Percentiles rank a stretch among this genome's conserved stretches.
Evolutionary conservation across 53 echinoderm and acorn worm species (phyloP).

Genomic region (Luidia sarsii): DNA sequence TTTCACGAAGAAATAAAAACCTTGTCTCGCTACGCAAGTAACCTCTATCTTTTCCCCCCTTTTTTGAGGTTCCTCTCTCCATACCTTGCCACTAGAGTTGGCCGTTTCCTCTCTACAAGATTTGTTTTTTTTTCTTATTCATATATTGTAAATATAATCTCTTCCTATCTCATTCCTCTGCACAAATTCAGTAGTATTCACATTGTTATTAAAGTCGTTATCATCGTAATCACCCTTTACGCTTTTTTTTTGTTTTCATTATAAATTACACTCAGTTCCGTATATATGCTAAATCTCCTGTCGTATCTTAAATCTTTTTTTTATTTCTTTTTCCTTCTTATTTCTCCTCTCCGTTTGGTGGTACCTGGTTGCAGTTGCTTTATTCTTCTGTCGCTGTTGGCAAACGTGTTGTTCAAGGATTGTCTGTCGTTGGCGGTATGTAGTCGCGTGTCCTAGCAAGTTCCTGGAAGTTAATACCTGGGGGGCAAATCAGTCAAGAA

Average conservation of each 20-base stretch:
- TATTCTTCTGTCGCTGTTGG: slow-evolving; percentile 10
- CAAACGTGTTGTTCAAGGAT: not conserved
- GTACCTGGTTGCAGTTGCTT: not conserved
- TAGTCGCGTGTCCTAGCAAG: not conserved
- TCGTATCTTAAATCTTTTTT: not conserved
- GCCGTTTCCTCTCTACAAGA: too few species aligned
- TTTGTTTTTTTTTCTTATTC: not conserved
- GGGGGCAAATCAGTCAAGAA: too few species aligned
- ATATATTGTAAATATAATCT: slow-evolving; percentile 36
- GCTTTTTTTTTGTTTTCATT: not conserved
- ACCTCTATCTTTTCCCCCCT: too few species aligned
- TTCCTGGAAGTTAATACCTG: slow-evolving; percentile 2
- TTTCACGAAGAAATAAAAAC: too few species aligned
- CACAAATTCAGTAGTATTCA: slow-evolving; percentile 44
- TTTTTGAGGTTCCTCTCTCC: too few species aligned
- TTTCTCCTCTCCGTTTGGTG: not conserved
- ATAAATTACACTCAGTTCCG: slow-evolving; percentile 40
- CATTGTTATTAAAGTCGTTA: not conserved
- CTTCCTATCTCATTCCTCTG: not conserved
- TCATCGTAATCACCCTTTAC: slow-evolving; percentile 14
- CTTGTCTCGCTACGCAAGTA: too few species aligned
- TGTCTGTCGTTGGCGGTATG: not conserved
- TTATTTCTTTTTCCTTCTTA: not conserved
- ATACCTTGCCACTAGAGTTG: too few species aligned
- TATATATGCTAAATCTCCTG: slow-evolving; percentile 32